Evolutionary conservation across 2,888 invertebrate species (phyloP).

Genomic region (Lasioglossum oenotherae): DNA sequence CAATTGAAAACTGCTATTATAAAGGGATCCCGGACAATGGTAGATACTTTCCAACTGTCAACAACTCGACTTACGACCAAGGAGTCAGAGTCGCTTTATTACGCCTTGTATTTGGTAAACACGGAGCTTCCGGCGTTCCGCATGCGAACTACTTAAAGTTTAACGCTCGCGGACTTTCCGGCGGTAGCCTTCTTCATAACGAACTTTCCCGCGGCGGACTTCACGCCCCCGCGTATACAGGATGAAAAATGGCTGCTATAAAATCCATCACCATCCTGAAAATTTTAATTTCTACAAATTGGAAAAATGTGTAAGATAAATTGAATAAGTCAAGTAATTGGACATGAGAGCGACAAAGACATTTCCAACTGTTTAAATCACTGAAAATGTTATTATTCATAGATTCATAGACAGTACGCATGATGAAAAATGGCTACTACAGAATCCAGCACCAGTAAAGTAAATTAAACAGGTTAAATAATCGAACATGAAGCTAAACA

Average conservation of each 20-base stretch:
- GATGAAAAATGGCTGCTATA: neutral
- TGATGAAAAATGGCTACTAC: too few relatives aligned
- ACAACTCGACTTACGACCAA: neutral
- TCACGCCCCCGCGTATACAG: neutral
- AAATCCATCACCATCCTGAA: neutral
- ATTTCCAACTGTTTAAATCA: neutral
- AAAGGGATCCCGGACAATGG: neutral
- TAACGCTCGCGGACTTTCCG: neutral
- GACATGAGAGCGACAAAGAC: neutral
- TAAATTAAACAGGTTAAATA: too few relatives aligned
- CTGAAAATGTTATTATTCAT: neutral
- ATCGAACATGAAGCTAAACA: too few relatives aligned
- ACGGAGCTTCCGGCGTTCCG: neutral
- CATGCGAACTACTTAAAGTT: slow-evolving; percentile 6
- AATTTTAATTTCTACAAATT: too few relatives aligned
- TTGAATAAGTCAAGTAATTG: neutral
- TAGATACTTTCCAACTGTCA: neutral
- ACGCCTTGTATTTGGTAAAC: slow-evolving; percentile 8
- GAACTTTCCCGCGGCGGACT: neutral
- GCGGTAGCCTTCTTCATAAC: neutral
- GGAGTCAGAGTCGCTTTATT: neutral
- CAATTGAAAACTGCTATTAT: slow-evolving; percentile 1
- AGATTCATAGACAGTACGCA: too few relatives aligned
- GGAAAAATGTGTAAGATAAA: neutral
- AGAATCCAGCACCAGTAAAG: too few relatives aligned